Evolutionary conservation across 2,797 vertebrate genomes (phyloP).

Genomic region (Podarcis lilfordi): DNA sequence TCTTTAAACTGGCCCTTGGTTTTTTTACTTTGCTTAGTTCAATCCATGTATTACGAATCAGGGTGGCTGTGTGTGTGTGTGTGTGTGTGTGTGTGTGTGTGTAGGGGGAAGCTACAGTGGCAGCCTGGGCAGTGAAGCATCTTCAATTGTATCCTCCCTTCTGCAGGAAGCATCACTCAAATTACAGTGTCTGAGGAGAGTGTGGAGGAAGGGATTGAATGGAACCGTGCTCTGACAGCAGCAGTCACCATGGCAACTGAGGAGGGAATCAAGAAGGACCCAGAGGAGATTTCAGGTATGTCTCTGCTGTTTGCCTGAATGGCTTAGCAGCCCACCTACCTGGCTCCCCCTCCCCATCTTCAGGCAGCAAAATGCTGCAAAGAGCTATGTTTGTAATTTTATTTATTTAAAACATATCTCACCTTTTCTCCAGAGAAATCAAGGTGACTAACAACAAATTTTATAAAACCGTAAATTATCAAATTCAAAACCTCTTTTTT

Average conservation of each 20-base stretch:
- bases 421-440: not conserved
- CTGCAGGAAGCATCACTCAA: constrained; percentile 84
- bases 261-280: constrained; percentile 84
- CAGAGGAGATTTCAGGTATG: constrained; percentile 85
- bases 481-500: not conserved
- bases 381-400: not conserved
- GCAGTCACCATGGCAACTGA: constrained; percentile 82
- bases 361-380: not conserved
- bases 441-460: not conserved
- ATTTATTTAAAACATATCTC: not conserved
- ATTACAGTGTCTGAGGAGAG: constrained; percentile 80
- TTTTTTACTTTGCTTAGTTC: not conserved
- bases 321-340: not conserved
- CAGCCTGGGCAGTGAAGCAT: constrained; percentile 16
- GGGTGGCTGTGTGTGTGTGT: not conserved
- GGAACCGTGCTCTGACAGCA: constrained; percentile 81
- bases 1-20: not conserved
- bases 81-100: not conserved
- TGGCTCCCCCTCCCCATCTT: not conserved
- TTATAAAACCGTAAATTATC: not conserved
- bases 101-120: not conserved
- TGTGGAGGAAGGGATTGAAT: constrained; percentile 84
- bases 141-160: constrained; percentile 46
- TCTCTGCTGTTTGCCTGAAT: not conserved
- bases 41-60: not conserved